phyloP scores from a whole-genome alignment of 2,113 vertebrate genomes.

The Cepphus grylle region DNA sequence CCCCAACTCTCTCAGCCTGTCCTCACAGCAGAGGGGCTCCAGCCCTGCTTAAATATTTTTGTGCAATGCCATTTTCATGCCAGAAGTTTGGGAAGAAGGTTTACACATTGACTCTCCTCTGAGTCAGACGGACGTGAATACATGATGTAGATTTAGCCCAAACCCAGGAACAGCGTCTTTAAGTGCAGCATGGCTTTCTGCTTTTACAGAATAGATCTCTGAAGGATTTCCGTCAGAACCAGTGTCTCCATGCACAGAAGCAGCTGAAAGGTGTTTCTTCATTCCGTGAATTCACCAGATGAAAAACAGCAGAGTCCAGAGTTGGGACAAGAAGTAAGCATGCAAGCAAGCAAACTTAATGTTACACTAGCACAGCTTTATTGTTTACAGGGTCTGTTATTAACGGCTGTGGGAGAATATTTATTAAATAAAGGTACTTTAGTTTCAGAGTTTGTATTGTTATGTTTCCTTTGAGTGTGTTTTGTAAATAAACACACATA shows the following conservation, averaged over 20 bases:
- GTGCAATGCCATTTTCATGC: background rate
- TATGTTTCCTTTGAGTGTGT: background rate
- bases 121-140: background rate
- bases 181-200: fast-evolving
- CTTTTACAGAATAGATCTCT: background rate
- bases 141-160: background rate
- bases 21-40: background rate
- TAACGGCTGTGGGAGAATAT: background rate
- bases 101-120: background rate
- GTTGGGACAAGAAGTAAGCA: background rate
- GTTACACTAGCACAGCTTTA: background rate
- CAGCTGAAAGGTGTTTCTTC: background rate
- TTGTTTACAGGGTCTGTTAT: background rate
- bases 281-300: background rate
- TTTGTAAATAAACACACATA: background rate
- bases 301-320: background rate
- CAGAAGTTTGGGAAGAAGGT: background rate
- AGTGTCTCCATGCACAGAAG: background rate
- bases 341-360: background rate
- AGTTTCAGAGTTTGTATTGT: background rate
- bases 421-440: background rate
- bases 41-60: background rate
- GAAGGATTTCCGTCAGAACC: background rate
- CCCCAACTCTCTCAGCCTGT: background rate
- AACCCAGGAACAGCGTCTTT: background rate